Evolutionary conservation across 1,140 invertebrate species (phyloP), one percentile per base, ranked within the genome.

Genomic region (Cylas formicarius): DNA sequence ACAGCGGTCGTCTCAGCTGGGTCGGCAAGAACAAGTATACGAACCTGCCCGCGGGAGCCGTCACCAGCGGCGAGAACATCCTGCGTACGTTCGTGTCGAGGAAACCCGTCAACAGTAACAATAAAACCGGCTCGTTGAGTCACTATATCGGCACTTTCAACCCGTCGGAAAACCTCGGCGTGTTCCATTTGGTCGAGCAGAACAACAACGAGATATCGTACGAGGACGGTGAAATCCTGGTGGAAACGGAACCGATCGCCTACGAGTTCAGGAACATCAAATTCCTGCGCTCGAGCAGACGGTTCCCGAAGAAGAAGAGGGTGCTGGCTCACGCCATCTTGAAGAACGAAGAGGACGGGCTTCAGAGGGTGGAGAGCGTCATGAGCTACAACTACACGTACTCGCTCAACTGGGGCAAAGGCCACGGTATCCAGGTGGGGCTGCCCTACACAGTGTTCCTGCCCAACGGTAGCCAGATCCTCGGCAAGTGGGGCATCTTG

Each of bases 1-100:
- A 78, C 36, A 77, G 82, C n/a, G 82, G 79, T 1, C 70, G 82
- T 26, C 68, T 88, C 1, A 76, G 70, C 37, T 90, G 86, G 86
- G 67, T 73, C 5, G 58, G 68, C 7, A 86, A 83, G 80, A 66
- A 74, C 44, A 84, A 80, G 59, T 84, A 76, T 56, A 72, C 63
- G 40, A 55, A 70, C 2, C 60, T 72, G 1, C 75, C 77, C 0
- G 67, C 70, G 14, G 84, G 85, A 3, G 74, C 79, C n/a, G 79
- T 88, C 6, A 69, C 76, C 2, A 69, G 75, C 38, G 65, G 72
- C 26, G 66, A 70, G 37, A 67, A 71, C 52, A 57, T 52, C 7
- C 48, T 53, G 18, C 53, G 54, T 34, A 68, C 57, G 22, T 77
- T 70, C 48, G 69, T 82, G 2, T 79, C 67, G 0, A 61, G 74